Percentiles rank a stretch among this genome's conserved stretches.
phyloP scores from a whole-genome alignment of 64 coral and sea anemone genomes.

The Pachyseris speciosa region DNA sequence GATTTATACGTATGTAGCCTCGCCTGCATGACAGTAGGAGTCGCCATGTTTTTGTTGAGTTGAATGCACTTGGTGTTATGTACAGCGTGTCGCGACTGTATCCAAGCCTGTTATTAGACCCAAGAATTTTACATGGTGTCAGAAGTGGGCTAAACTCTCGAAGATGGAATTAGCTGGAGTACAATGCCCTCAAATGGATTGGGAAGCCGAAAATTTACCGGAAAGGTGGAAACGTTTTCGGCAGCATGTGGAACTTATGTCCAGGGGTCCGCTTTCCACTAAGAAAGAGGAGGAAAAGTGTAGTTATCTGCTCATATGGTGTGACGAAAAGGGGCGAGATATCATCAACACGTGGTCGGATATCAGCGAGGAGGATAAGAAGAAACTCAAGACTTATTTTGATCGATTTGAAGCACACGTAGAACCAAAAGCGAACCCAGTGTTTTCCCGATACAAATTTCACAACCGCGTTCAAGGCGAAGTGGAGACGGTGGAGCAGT shows the following conservation, averaged over 20 bases:
- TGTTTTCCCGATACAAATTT: slow-evolving; percentile 49
- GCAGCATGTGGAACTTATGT: slow-evolving; percentile 39
- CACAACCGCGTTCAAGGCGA: slow-evolving; percentile 32
- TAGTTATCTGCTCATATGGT: slow-evolving; percentile 55
- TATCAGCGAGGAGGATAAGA: slow-evolving; percentile 49
- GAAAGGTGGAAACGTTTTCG: slow-evolving; percentile 45
- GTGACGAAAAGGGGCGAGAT: slow-evolving; percentile 54
- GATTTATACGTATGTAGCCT: too few relatives aligned
- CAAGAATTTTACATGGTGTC: slow-evolving; percentile 45
- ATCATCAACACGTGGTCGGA: slow-evolving; percentile 52
- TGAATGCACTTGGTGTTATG: too few relatives aligned
- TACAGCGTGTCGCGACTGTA: too few relatives aligned
- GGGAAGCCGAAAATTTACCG: slow-evolving; percentile 43
- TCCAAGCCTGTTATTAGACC: too few relatives aligned
- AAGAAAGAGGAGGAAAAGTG: slow-evolving; percentile 51
- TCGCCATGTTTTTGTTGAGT: too few relatives aligned
- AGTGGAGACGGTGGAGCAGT: slow-evolving; percentile 35
- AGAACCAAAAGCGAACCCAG: slow-evolving; percentile 36
- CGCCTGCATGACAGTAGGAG: too few relatives aligned
- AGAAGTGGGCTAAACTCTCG: slow-evolving; percentile 13
- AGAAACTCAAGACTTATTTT: slow-evolving; percentile 49
- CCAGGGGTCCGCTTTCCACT: not conserved
- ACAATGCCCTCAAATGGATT: slow-evolving; percentile 24
- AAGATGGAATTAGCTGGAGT: slow-evolving; percentile 29
- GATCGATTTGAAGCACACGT: slow-evolving; percentile 53